Evolutionary conservation across 2,797 vertebrate genomes (phyloP).

Genomic region (Falco cherrug): DNA sequence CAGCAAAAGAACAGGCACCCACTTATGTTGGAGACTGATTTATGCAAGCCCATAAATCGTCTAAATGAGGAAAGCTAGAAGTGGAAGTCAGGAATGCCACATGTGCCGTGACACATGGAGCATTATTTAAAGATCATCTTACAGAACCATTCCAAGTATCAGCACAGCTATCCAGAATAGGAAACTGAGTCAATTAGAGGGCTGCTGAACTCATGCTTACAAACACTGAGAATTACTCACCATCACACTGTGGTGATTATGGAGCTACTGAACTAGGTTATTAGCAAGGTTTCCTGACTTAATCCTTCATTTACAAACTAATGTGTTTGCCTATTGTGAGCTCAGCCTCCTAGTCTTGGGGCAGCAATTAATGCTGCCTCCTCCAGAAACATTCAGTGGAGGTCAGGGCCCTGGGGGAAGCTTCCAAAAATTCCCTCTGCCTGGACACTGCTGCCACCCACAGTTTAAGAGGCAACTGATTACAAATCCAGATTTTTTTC

Average conservation of each 20-base stretch:
- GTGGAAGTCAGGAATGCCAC: conserved; percentile 30
- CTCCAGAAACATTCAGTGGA: conserved; percentile 8
- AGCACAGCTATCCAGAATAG: conserved; percentile 17
- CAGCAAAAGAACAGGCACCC: conserved; percentile 33
- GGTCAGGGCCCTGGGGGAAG: neutral
- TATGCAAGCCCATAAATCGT: conserved; percentile 35
- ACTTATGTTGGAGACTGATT: neutral
- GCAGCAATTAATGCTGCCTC: conserved; percentile 39
- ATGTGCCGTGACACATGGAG: conserved; percentile 18
- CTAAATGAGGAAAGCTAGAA: conserved; percentile 29
- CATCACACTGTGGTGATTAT: conserved; percentile 25
- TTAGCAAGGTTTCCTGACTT: conserved; percentile 39
- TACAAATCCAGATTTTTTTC: neutral
- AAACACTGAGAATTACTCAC: conserved; percentile 39
- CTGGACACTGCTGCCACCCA: conserved; percentile 47
- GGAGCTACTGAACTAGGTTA: conserved; percentile 27
- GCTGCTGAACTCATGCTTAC: neutral
- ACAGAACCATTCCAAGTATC: conserved; percentile 4
- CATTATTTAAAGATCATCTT: conserved; percentile 36
- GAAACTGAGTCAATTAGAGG: conserved; percentile 39
- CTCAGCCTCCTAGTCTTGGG: neutral
- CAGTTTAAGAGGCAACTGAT: conserved; percentile 13
- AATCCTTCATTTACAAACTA: conserved; percentile 55
- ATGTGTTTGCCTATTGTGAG: conserved; percentile 10
- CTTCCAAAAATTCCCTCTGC: conserved; percentile 12